phyloP scores from a whole-genome alignment of 1,140 invertebrate genomes.

The Drosophila watanabei region DNA sequence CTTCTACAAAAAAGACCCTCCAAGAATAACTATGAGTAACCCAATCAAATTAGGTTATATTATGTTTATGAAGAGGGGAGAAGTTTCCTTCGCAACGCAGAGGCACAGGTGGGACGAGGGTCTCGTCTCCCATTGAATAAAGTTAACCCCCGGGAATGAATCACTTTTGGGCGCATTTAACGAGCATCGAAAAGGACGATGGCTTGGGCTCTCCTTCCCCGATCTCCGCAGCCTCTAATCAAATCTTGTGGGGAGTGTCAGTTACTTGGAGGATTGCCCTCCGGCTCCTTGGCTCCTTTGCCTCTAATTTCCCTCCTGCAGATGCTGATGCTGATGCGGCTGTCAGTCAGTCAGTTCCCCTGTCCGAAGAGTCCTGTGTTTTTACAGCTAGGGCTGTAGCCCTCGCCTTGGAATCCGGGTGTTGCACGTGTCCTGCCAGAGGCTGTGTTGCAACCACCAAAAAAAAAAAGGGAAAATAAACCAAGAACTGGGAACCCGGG shows the following conservation, averaged over 20 bases:
- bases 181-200: constrained; percentile 23
- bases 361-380: not conserved
- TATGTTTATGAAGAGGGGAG: constrained; percentile 7
- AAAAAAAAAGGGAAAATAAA: not conserved
- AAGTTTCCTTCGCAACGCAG: not conserved
- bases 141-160: constrained; percentile 24
- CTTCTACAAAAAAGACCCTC: not conserved
- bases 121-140: constrained; percentile 4
- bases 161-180: constrained; percentile 35
- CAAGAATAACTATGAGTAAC: constrained; percentile 12
- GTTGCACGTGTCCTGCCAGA: constrained; percentile 52
- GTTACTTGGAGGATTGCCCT: constrained; percentile 35
- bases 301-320: constrained; percentile 9
- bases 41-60: constrained; percentile 42
- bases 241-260: constrained; percentile 59
- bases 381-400: not conserved
- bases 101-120: constrained; percentile 21
- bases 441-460: constrained; percentile 52
- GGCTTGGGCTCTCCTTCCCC: not conserved
- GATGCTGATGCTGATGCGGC: constrained; percentile 32
- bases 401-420: constrained; percentile 30
- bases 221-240: constrained; percentile 40
- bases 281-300: not conserved
- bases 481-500: constrained; percentile 7
- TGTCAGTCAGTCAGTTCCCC: constrained; percentile 36